A percentile compares a stretch with the other conserved stretches of the same genome.
Conservation (phyloP, 2,888 invertebrate species). For the Piscicola geometra region DNA sequence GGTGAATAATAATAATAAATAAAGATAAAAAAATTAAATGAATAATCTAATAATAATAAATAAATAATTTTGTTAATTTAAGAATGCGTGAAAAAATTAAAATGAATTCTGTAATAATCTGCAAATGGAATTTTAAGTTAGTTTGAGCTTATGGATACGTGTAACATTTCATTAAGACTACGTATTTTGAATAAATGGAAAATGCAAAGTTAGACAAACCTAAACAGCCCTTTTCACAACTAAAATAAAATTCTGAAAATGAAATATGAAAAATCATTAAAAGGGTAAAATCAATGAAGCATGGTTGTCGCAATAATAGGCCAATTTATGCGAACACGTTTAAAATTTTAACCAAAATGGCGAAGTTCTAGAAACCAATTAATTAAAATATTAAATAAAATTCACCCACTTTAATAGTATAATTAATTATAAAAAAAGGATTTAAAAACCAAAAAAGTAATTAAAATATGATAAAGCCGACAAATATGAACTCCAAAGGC, state of each 20-base stretch:
- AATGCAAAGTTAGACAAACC: background rate
- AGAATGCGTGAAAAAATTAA: background rate
- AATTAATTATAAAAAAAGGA: background rate
- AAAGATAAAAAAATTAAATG: background rate
- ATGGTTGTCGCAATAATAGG: constrained; percentile 14
- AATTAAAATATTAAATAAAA: background rate
- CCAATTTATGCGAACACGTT: constrained; percentile 18
- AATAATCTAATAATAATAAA: background rate
- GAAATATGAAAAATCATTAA: background rate
- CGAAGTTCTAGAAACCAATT: background rate
- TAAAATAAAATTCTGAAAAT: constrained; percentile 7
- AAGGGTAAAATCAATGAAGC: background rate
- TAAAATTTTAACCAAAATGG: constrained; percentile 15
- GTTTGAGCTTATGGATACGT: no score
- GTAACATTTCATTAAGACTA: no score
- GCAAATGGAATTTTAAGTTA: background rate
- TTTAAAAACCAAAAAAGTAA: constrained; percentile 17
- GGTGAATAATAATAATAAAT: constrained; percentile 4
- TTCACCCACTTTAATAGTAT: constrained; percentile 4
- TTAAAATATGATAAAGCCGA: constrained; percentile 7
- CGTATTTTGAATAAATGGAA: no score
- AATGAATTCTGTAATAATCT: background rate
- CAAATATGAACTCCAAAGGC: constrained; percentile 18
- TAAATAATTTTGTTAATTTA: background rate
- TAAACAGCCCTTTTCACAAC: background rate